Conservation (phyloP, 2,797 vertebrate species). For the Octomys mimax region DNA sequence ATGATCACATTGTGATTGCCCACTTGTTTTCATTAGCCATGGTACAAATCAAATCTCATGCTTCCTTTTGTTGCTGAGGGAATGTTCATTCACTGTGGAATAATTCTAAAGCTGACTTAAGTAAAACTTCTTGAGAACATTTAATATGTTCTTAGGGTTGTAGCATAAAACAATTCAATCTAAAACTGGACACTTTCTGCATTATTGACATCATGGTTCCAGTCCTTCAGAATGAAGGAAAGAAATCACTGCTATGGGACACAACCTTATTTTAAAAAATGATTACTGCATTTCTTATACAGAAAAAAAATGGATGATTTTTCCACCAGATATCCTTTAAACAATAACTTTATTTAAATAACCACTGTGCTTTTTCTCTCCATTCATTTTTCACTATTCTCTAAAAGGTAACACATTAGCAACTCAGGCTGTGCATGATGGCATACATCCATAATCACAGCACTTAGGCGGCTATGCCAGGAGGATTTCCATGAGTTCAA, state of each 20-base stretch:
- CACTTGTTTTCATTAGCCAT: slow-evolving; percentile 66
- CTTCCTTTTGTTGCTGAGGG: slow-evolving; percentile 61
- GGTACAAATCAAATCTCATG: slow-evolving; percentile 77
- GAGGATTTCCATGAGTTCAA: background rate
- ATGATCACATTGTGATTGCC: slow-evolving; percentile 56
- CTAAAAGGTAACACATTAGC: background rate
- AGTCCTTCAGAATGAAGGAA: slow-evolving; percentile 46
- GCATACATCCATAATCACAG: background rate
- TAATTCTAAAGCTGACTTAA: slow-evolving; percentile 38
- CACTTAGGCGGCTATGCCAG: background rate
- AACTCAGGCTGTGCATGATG: background rate
- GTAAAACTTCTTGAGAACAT: slow-evolving; percentile 48
- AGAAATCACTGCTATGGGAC: background rate
- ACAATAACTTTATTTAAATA: background rate
- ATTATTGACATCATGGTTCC: background rate
- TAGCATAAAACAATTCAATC: background rate
- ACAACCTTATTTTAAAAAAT: background rate
- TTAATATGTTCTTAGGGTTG: background rate
- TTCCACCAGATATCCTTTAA: background rate
- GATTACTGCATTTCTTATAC: background rate
- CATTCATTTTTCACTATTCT: background rate
- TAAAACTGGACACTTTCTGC: background rate
- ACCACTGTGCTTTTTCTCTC: background rate
- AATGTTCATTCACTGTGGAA: slow-evolving; percentile 52
- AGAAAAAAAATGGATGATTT: background rate